Base-by-base conservation (phyloP, 2,797 vertebrate species). In the Ctenosaura bakeri region DNA sequence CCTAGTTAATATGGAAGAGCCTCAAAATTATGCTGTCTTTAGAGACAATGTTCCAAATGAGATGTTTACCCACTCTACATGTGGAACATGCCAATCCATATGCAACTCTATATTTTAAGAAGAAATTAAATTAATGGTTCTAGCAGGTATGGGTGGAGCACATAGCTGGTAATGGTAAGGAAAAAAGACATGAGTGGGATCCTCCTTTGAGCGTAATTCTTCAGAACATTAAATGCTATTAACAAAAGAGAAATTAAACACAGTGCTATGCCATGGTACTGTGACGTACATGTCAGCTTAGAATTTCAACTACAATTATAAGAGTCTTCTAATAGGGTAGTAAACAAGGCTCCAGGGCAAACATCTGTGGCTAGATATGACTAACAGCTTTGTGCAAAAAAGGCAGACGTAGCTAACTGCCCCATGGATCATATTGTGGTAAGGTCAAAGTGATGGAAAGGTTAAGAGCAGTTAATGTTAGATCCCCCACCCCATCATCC, bases 281-380 rank as follows among this genome's bases (percentile, higher is more conserved):
- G 82, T 95, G 96, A 96, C 97, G 94, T 86, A 86, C 50, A 88
- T 95, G 96, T 96, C 96, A 95, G 92, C 94, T 95, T 94, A 90
- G 95, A 97, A 96, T 97, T 96, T 97, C 96, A 97, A 97, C 97
- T 96, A 97, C 95, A 97, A 97, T 96, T 96, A 96, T 94, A 95
- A 95, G 94, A 97, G 94, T 95, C 95, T 97, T 96, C 96, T 96
- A 97, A 97, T 97, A 96, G 95, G 80, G 94, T 95, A 94, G 96
- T 96, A 97, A 97, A 96, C 93, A 96, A 96, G 96, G 90, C 94
- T 94, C 90, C 71, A 91, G 97, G 96, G 94, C 96, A 95, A 96
- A 95, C 81, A 86, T 92, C 89, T 26, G 93, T 95, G 90, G 94
- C 94, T 94, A 95, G 93, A 96, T 97, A 95, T 96, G 96, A 97